Evolutionary conservation across 2,888 invertebrate genomes (phyloP).

Genomic region (Spodoptera picta): DNA sequence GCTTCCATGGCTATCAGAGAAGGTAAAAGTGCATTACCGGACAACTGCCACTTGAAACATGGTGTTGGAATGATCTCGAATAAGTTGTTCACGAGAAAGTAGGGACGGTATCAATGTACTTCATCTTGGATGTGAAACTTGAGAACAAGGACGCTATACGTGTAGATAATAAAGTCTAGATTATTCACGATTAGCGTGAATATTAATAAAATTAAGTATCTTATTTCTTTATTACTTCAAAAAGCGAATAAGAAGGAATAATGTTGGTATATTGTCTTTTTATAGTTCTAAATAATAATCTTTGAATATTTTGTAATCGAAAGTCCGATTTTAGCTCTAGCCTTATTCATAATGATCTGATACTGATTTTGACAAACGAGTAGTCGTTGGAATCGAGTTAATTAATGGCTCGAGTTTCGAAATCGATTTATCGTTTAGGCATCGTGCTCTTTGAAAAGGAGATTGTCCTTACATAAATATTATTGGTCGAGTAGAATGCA

Average conservation of each 20-base stretch:
- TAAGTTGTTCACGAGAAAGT: constrained; percentile 25
- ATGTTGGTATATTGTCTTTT: too few relatives aligned
- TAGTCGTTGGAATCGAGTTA: constrained; percentile 13
- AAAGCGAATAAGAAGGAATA: too few relatives aligned
- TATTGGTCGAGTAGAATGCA: neutral
- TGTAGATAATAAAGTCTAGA: too few relatives aligned
- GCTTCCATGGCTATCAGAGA: constrained; percentile 30
- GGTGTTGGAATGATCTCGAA: constrained; percentile 5
- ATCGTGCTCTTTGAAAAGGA: constrained; percentile 10
- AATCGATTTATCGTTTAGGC: constrained; percentile 28
- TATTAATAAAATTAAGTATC: too few relatives aligned
- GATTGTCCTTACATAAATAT: constrained; percentile 17
- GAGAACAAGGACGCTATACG: too few relatives aligned
- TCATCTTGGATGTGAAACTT: neutral
- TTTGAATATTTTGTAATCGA: constrained; percentile 5
- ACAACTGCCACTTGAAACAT: constrained; percentile 16
- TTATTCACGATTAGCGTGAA: too few relatives aligned
- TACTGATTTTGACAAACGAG: constrained; percentile 27
- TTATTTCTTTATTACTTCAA: too few relatives aligned
- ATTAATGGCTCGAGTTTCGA: constrained; percentile 27
- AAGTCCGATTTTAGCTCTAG: constrained; percentile 1
- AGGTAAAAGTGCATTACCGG: constrained; percentile 38
- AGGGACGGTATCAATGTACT: constrained; percentile 1
- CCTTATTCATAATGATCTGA: constrained; percentile 23
- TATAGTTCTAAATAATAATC: neutral